Evolutionary conservation across 2,113 vertebrate species (phyloP), one percentile per base, ranked within the genome.

Genomic region (Ornithorhynchus anatinus): DNA sequence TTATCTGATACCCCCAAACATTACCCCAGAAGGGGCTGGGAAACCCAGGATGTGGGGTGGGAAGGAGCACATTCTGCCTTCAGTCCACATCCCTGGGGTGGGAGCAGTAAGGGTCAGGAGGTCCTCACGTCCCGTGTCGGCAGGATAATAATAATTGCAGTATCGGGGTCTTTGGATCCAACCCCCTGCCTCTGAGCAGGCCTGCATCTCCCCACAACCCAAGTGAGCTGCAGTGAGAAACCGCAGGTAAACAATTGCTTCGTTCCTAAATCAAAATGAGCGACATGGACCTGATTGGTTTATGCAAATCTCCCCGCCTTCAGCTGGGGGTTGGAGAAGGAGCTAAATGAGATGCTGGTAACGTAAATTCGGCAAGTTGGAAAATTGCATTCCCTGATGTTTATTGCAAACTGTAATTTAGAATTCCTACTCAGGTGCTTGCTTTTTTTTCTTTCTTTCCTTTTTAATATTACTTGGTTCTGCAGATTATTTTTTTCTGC

Each of bases 331-430:
- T 29, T 29, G 22, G 38, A 8, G 51, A 35, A 11, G 15, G 45
- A 37, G 38, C 23, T 40, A 39, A 39, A 43, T 54, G 29, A 45
- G 35, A 31, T n/a, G 38, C 22, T 48, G 59, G 29, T 16, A 15
- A 59, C 8, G 47, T 72, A 75, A 69, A 51, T 33, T 32, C 69
- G 32, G 36, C 73, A 31, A 67, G 48, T 23, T 35, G 58, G 68
- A 62, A 77, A 77, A 73, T 64, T 77, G 70, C 38, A 60, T 69
- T 80, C 51, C 74, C 29, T 57, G 71, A 80, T 73, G 75, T 72
- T 81, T 77, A 68, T 47, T 56, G 72, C 72, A 75, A 83, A 77
- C 75, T 67, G 57, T 73, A 70, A 59, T 73, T 80, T 70, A 59
- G 67, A 39, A 12, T 61, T 67, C 70, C 65, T 61, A 56, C 68